Evolutionary conservation across 1,140 invertebrate genomes (phyloP).

Genomic region (Macrosteles quadrilineatus): DNA sequence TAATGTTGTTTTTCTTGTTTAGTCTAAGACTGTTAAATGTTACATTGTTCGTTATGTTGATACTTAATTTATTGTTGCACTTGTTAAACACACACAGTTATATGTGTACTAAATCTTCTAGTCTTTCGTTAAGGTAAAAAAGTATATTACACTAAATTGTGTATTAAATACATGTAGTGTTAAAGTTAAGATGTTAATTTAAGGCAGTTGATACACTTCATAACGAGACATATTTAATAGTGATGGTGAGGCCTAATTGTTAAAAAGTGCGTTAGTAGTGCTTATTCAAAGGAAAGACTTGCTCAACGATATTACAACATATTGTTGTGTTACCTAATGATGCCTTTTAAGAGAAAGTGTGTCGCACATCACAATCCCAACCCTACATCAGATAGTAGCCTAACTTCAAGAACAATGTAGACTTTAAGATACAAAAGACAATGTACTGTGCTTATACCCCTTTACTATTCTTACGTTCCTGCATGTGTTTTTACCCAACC

Average conservation of each 20-base stretch:
- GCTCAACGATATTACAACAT: constrained; percentile 22
- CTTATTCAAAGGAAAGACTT: constrained; percentile 18
- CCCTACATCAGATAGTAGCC: background rate
- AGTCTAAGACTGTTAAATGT: constrained; percentile 20
- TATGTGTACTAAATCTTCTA: constrained; percentile 21
- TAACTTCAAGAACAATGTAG: background rate
- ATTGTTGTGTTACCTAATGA: constrained; percentile 16
- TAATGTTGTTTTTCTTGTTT: constrained; percentile 22
- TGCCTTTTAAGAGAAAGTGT: constrained; percentile 6
- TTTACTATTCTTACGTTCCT: too few species aligned
- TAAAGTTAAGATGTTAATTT: background rate
- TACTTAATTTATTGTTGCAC: constrained; percentile 27
- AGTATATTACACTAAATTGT: background rate
- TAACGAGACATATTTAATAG: background rate
- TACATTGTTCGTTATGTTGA: constrained; percentile 22
- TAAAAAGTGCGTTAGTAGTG: constrained; percentile 21
- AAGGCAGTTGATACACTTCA: background rate
- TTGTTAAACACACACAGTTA: constrained; percentile 17
- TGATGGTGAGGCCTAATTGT: constrained; percentile 11
- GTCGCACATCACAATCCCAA: constrained; percentile 1
- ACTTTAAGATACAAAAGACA: constrained; percentile 1
- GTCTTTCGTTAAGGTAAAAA: constrained; percentile 10
- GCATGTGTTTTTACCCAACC: too few species aligned
- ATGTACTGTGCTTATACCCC: constrained; percentile 11
- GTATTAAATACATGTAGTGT: background rate